Evolutionary conservation across 1,140 invertebrate species (phyloP).

Genomic region (Leptonema lineaticorne): DNA sequence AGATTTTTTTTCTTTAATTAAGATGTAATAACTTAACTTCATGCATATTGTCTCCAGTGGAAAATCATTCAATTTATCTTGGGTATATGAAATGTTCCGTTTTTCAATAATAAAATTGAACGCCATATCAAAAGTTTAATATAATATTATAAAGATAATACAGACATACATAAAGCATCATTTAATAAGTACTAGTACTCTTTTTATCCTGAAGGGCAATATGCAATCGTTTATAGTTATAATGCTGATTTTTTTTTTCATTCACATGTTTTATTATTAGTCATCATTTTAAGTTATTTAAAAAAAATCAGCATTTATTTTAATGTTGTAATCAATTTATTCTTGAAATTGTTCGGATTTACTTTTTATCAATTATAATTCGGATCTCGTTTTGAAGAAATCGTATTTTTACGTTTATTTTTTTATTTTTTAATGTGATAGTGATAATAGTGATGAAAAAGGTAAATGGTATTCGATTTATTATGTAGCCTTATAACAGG

Average conservation of each 20-base stretch:
- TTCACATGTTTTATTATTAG: background rate
- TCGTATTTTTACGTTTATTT: background rate
- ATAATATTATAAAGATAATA: background rate
- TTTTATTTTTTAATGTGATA: background rate
- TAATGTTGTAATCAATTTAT: background rate
- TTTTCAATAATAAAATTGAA: background rate
- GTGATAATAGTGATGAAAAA: slow-evolving; percentile 1
- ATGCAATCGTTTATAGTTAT: background rate
- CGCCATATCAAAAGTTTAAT: background rate
- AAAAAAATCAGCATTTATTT: background rate
- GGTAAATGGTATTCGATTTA: slow-evolving; percentile 3
- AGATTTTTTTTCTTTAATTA: slow-evolving; percentile 41
- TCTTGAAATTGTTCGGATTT: background rate
- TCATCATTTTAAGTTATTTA: background rate
- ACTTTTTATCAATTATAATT: background rate
- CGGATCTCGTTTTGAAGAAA: background rate
- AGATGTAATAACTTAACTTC: background rate
- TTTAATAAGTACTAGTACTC: background rate
- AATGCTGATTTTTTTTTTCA: background rate
- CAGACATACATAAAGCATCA: background rate
- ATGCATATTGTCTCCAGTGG: slow-evolving; percentile 3
- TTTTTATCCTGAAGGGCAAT: slow-evolving; percentile 3
- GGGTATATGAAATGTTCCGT: too few species aligned
- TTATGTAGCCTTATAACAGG: slow-evolving; percentile 13
- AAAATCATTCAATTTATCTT: background rate